Conservation (phyloP, 2,888 invertebrate genomes). For the Cacoxenus indagator region DNA sequence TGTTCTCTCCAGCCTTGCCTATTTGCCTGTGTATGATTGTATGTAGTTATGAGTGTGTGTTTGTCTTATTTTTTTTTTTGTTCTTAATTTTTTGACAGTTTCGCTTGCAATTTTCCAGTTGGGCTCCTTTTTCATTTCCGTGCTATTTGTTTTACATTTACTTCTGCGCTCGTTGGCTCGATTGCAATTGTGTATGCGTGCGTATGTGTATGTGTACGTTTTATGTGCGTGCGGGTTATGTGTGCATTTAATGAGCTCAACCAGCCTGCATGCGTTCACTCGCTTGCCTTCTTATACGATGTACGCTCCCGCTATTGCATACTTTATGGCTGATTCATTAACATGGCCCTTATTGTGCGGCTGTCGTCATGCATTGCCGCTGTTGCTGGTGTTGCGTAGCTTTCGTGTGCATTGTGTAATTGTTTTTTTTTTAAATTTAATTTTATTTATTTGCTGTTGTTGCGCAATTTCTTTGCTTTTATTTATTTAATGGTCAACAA, state of each 20-base stretch:
- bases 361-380: slow-evolving; percentile 34
- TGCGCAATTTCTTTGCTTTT: slow-evolving; percentile 5
- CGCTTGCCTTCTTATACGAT: not conserved
- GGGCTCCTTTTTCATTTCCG: slow-evolving; percentile 62
- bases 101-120: slow-evolving; percentile 56
- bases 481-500: not conserved
- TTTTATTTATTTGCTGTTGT: not conserved
- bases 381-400: slow-evolving; percentile 30
- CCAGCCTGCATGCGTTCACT: not conserved
- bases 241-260: not conserved
- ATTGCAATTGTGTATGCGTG: not conserved
- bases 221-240: not conserved
- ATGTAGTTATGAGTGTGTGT: slow-evolving; percentile 22
- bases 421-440: slow-evolving; percentile 46
- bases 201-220: not conserved
- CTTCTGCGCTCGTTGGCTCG: slow-evolving; percentile 17
- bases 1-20: not conserved
- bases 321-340: slow-evolving; percentile 48
- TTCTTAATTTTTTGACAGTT: not conserved
- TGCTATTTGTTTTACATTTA: slow-evolving; percentile 56
- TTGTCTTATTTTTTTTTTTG: slow-evolving; percentile 13
- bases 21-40: slow-evolving; percentile 18
- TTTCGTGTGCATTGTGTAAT: slow-evolving; percentile 43
- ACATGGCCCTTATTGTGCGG: slow-evolving; percentile 38
- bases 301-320: slow-evolving; percentile 35